Evolutionary conservation across 1,140 invertebrate genomes (phyloP).

Genomic region (Drosophila repletoides): DNA sequence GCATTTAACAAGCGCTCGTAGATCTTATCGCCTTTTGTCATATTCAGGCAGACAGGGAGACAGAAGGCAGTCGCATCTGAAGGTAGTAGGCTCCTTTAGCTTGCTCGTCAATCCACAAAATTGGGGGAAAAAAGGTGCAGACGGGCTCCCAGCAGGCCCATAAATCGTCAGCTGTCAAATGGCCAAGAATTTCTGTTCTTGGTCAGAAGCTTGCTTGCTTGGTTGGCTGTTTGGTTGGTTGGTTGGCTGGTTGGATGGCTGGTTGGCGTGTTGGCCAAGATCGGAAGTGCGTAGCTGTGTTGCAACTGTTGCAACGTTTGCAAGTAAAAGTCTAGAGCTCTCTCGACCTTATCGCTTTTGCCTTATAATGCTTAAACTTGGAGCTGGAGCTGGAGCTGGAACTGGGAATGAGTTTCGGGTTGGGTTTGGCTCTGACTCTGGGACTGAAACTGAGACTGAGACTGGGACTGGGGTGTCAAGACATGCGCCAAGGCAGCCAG

Average conservation of each 20-base stretch:
- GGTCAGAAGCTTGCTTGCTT: slow-evolving; percentile 33
- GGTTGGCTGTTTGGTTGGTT: slow-evolving; percentile 22
- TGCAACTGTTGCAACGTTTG: slow-evolving; percentile 39
- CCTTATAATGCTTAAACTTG: slow-evolving; percentile 76
- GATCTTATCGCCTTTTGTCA: slow-evolving; percentile 77
- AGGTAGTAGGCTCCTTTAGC: slow-evolving; percentile 23
- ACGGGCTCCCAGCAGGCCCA: slow-evolving; percentile 57
- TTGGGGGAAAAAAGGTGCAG: slow-evolving; percentile 1
- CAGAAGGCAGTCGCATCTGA: slow-evolving; percentile 47
- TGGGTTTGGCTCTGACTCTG: neutral
- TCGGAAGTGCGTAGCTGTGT: slow-evolving; percentile 70
- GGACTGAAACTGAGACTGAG: neutral
- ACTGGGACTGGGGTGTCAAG: slow-evolving; percentile 53
- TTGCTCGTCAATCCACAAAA: slow-evolving; percentile 38
- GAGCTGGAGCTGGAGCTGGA: neutral
- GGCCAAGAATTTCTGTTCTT: slow-evolving; percentile 70
- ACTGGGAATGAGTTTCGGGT: neutral
- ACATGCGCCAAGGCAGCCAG: slow-evolving; percentile 69
- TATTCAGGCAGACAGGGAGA: slow-evolving; percentile 65
- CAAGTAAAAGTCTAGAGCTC: slow-evolving; percentile 2
- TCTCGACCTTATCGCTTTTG: slow-evolving; percentile 53
- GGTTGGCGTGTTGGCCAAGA: slow-evolving; percentile 58
- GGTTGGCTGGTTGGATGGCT: slow-evolving; percentile 15
- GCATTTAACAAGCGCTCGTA: slow-evolving; percentile 72
- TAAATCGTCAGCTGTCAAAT: slow-evolving; percentile 81